A percentile compares a stretch with the other conserved stretches of the same genome.
Conservation (phyloP, 2,888 invertebrate species). For the Leptinotarsa tumamoca region DNA sequence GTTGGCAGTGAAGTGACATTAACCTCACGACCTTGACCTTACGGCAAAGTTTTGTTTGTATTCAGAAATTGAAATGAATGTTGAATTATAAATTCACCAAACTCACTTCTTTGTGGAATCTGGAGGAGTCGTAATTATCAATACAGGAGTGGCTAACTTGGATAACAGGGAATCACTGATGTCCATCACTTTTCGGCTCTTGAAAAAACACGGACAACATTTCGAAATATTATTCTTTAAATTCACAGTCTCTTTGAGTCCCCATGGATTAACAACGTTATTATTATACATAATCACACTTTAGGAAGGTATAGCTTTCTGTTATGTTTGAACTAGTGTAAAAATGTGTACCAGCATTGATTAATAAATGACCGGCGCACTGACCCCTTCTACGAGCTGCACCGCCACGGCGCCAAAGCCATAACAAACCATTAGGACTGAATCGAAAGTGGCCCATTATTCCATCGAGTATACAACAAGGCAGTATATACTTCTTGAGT, state of each 20-base stretch:
- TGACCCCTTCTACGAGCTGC: conserved; percentile 49
- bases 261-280: conserved; percentile 54
- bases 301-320: not conserved
- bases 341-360: conserved; percentile 50
- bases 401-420: conserved; percentile 46
- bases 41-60: conserved; percentile 22
- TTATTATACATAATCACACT: conserved; percentile 47
- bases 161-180: conserved; percentile 26
- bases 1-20: conserved; percentile 8
- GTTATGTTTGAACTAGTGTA: conserved; percentile 17
- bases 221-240: conserved; percentile 38
- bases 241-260: conserved; percentile 48
- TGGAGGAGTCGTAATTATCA: conserved; percentile 58
- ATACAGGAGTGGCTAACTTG: conserved; percentile 56
- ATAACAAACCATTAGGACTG: conserved; percentile 26
- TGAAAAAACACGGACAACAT: conserved; percentile 52
- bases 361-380: conserved; percentile 57
- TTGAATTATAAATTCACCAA: not conserved
- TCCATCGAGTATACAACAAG: no score
- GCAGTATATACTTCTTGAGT: no score
- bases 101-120: conserved; percentile 45
- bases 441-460: conserved; percentile 15
- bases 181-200: conserved; percentile 49
- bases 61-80: not conserved
- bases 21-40: conserved; percentile 11